Evolutionary conservation across 2,113 vertebrate genomes (phyloP).

Genomic region (Cheilinus undulatus): DNA sequence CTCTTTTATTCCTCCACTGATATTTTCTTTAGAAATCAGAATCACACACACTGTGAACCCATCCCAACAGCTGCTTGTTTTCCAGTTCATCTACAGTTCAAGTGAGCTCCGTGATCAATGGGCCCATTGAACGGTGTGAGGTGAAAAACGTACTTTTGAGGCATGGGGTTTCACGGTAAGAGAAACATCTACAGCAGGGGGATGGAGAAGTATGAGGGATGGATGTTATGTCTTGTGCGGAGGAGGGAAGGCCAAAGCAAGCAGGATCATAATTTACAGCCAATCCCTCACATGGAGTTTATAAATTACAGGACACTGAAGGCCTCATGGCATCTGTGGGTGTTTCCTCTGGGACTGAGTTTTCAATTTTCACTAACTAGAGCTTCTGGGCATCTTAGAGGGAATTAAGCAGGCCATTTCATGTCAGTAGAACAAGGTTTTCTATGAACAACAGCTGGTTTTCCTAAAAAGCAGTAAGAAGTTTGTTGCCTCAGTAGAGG

Average conservation of each 20-base stretch:
- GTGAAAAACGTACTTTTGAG: conserved; percentile 44
- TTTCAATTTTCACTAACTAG: conserved; percentile 37
- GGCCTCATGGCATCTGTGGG: conserved; percentile 46
- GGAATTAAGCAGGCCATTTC: conserved; percentile 22
- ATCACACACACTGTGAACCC: conserved; percentile 21
- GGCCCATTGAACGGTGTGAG: conserved; percentile 17
- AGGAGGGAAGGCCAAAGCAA: conserved; percentile 62
- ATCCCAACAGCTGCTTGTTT: conserved; percentile 34
- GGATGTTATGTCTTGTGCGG: conserved; percentile 34
- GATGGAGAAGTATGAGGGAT: conserved; percentile 27
- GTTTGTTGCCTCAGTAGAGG: background rate
- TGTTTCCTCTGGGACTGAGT: conserved; percentile 29
- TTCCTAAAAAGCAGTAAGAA: background rate
- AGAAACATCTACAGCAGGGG: conserved; percentile 6
- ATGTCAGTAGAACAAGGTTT: conserved; percentile 1
- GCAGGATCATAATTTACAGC: conserved; percentile 63
- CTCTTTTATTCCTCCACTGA: background rate
- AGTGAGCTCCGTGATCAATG: conserved; percentile 46
- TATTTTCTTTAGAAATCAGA: conserved; percentile 39
- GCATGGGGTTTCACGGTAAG: conserved; percentile 34
- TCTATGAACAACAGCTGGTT: conserved; percentile 16
- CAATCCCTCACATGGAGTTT: conserved; percentile 47
- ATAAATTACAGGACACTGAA: conserved; percentile 53
- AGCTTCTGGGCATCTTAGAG: conserved; percentile 14
- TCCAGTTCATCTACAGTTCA: conserved; percentile 62